Evolutionary conservation across 2,113 vertebrate species (phyloP).

Genomic region (Hypomesus transpacificus): DNA sequence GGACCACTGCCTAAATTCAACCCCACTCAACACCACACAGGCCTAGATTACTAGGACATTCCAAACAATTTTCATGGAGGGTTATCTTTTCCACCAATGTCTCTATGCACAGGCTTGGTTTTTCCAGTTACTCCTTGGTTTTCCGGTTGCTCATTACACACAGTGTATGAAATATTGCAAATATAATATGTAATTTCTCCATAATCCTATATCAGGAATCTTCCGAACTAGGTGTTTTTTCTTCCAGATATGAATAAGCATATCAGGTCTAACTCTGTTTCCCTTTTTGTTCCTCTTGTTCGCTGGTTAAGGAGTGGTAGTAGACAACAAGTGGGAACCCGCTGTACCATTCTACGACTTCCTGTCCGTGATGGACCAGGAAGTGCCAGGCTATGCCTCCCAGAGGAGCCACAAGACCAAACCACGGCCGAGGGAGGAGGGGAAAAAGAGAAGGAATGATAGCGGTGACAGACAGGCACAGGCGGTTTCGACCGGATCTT

Average conservation of each 20-base stretch:
- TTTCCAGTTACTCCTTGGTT: too few relatives aligned
- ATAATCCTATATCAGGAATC: too few relatives aligned
- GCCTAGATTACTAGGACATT: too few relatives aligned
- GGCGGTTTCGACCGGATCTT: not conserved
- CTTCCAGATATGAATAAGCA: too few relatives aligned
- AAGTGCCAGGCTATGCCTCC: conserved; percentile 49
- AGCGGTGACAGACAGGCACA: not conserved
- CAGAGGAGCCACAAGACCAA: conserved; percentile 29
- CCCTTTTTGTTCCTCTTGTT: not conserved
- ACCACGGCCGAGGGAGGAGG: fast-evolving
- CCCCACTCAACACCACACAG: not conserved
- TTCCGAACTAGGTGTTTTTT: too few relatives aligned
- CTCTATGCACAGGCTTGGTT: too few relatives aligned
- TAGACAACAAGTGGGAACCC: conserved; percentile 79
- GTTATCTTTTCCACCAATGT: not conserved
- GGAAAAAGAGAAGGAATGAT: not conserved
- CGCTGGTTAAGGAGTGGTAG: conserved; percentile 70
- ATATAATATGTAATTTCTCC: too few relatives aligned
- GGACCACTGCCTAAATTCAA: not conserved
- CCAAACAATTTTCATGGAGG: too few relatives aligned
- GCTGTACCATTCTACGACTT: conserved; percentile 81
- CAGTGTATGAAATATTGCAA: too few relatives aligned
- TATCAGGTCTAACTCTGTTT: not conserved
- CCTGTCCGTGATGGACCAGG: conserved; percentile 81
- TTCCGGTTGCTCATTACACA: too few relatives aligned